Percentiles rank a stretch among this genome's conserved stretches.
Conservation (phyloP, 2,888 invertebrate species). For the Ctena decussata region DNA sequence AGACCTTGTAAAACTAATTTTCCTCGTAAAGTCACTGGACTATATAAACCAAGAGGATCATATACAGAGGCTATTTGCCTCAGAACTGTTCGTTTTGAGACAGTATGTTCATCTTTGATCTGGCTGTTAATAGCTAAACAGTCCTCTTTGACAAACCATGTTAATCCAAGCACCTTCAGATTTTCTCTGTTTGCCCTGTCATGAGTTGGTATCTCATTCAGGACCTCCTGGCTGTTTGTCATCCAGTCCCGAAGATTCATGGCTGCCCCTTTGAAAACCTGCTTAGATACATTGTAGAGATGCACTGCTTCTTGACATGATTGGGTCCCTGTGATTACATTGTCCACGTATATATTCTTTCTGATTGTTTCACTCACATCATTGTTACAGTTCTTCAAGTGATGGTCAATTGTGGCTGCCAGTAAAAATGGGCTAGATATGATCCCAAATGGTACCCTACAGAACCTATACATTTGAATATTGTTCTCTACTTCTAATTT, state of each 20-base stretch:
- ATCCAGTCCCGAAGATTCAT: conserved; percentile 36
- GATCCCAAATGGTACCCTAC: conserved; percentile 18
- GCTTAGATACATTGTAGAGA: conserved; percentile 10
- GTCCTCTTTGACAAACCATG: conserved; percentile 14
- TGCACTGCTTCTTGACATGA: not conserved
- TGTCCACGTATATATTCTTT: conserved; percentile 19
- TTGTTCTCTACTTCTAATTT: not conserved
- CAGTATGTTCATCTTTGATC: not conserved
- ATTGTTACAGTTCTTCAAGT: not conserved
- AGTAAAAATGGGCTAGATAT: conserved; percentile 16
- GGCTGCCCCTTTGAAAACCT: conserved; percentile 4
- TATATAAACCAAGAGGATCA: conserved; percentile 21
- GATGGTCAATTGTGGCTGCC: conserved; percentile 7
- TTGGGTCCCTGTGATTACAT: not conserved
- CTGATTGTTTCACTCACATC: not conserved
- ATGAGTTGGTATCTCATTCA: not conserved
- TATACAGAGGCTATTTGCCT: conserved; percentile 23
- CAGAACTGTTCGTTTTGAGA: conserved; percentile 19
- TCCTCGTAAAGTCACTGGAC: not conserved
- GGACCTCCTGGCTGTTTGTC: conserved; percentile 24
- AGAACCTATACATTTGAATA: not conserved
- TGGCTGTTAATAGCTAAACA: not conserved
- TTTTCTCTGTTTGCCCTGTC: conserved; percentile 8
- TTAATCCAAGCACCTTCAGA: conserved; percentile 21
- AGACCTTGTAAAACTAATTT: conserved; percentile 17